A percentile compares a stretch with the other conserved stretches of the same genome.
phyloP scores from a whole-genome alignment of 2,797 vertebrate species.

The Xyrichtys novacula region DNA sequence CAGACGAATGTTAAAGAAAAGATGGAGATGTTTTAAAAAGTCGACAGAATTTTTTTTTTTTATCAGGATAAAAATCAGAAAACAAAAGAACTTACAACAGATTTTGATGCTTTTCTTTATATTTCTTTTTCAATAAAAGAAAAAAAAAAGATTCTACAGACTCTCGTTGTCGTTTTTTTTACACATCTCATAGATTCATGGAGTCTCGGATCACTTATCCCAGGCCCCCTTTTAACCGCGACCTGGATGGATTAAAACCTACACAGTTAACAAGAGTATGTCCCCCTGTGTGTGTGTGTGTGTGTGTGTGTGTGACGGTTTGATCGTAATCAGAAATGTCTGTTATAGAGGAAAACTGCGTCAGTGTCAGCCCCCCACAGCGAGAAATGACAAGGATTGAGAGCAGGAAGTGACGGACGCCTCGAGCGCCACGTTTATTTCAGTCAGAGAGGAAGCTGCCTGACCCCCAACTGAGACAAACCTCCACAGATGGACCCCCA shows the following conservation, averaged over 20 bases:
- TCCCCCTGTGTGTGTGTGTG: too few relatives aligned
- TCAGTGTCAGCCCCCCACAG: slow-evolving; percentile 29
- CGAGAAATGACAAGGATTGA: slow-evolving; percentile 18
- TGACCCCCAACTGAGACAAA: not conserved
- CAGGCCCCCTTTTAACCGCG: too few relatives aligned
- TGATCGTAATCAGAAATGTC: slow-evolving; percentile 50
- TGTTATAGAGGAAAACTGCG: slow-evolving; percentile 2
- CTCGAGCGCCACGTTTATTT: slow-evolving; percentile 50
- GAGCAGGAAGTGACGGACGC: slow-evolving; percentile 36
- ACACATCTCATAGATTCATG: too few relatives aligned
- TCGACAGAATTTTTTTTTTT: too few relatives aligned
- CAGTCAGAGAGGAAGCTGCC: slow-evolving; percentile 48
- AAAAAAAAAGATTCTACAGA: not conserved
- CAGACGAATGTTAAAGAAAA: too few relatives aligned
- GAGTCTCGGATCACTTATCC: not conserved
- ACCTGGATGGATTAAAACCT: too few relatives aligned
- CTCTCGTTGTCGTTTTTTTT: not conserved
- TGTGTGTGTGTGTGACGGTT: not conserved
- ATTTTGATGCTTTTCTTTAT: slow-evolving; percentile 6
- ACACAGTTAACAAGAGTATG: too few relatives aligned
- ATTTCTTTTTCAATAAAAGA: slow-evolving; percentile 33
- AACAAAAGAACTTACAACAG: slow-evolving; percentile 5
- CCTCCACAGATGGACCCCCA: not conserved
- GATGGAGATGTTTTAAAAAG: not conserved
- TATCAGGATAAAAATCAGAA: not conserved